Conservation (phyloP, 2,797 vertebrate species). For the Takifugu rubripes region DNA sequence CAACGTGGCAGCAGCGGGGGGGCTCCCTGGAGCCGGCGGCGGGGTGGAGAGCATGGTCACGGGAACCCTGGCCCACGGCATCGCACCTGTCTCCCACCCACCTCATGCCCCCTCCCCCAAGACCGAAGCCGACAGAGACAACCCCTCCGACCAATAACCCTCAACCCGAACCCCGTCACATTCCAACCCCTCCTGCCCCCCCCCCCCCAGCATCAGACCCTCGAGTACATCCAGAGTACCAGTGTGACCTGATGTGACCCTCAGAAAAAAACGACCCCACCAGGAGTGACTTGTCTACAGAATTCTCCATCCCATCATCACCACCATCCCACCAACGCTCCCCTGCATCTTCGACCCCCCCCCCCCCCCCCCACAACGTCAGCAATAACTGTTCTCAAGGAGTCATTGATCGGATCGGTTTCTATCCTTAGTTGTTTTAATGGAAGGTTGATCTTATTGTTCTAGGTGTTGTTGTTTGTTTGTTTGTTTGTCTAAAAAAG, state of each 20-base stretch:
- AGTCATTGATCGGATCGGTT: slow-evolving; percentile 75
- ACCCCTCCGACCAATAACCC: slow-evolving; percentile 93
- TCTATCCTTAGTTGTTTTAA: slow-evolving; percentile 68
- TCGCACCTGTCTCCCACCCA: slow-evolving; percentile 85
- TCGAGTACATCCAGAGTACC: slow-evolving; percentile 52
- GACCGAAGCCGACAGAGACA: slow-evolving; percentile 93
- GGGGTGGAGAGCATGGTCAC: slow-evolving; percentile 87
- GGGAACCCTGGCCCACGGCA: slow-evolving; percentile 79
- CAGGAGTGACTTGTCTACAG: slow-evolving; percentile 63
- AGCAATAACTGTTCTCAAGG: slow-evolving; percentile 85
- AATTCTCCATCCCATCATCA: slow-evolving; percentile 25
- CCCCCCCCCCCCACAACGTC: slow-evolving; percentile 56
- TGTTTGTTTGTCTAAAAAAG: slow-evolving; percentile 29
- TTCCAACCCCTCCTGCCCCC: slow-evolving; percentile 66
- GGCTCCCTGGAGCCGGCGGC: slow-evolving; percentile 78
- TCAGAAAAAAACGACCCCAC: slow-evolving; percentile 71
- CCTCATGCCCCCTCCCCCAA: slow-evolving; percentile 87
- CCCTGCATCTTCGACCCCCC: slow-evolving; percentile 17
- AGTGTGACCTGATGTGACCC: slow-evolving; percentile 60
- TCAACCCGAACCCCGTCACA: slow-evolving; percentile 69
- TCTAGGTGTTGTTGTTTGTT: slow-evolving; percentile 66
- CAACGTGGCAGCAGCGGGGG: slow-evolving; percentile 82
- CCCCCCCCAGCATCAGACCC: slow-evolving; percentile 49
- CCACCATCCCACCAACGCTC: slow-evolving; percentile 27
- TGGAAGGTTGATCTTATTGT: slow-evolving; percentile 63